A percentile compares a stretch with the other conserved stretches of the same genome.
Evolutionary conservation across 2,113 vertebrate genomes (phyloP).

Genomic region (Mixornis gularis): DNA sequence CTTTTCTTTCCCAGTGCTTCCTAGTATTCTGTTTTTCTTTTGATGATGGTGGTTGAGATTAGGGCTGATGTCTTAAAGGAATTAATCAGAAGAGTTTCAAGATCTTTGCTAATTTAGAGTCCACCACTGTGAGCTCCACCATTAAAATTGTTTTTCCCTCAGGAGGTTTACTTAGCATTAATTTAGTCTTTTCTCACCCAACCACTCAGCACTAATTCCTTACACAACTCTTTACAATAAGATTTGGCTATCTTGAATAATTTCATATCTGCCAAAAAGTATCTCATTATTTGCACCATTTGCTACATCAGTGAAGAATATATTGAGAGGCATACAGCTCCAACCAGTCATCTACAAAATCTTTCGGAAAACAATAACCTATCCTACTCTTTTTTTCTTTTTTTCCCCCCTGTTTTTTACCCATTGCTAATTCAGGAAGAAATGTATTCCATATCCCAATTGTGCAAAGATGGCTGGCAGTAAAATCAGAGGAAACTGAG

Average conservation of each 20-base stretch:
- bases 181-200: background rate
- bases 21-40: background rate
- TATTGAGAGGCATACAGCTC: background rate
- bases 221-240: background rate
- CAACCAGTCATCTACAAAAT: background rate
- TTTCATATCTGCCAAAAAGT: background rate
- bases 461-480: background rate
- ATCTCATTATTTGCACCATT: background rate
- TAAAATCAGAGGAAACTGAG: background rate
- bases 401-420: rapidly evolving
- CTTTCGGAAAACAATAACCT: background rate
- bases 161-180: background rate
- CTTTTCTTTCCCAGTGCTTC: background rate
- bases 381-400: no score
- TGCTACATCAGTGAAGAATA: background rate
- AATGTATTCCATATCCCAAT: background rate
- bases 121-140: background rate
- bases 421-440: background rate
- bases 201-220: background rate
- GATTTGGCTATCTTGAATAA: background rate
- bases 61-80: background rate
- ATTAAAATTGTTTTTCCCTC: background rate
- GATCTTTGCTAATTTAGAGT: background rate
- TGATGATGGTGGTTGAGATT: background rate
- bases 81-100: background rate